Evolutionary conservation across 2,888 invertebrate genomes (phyloP), one percentile per base, ranked within the genome.

Genomic region (Rhagium mordax): DNA sequence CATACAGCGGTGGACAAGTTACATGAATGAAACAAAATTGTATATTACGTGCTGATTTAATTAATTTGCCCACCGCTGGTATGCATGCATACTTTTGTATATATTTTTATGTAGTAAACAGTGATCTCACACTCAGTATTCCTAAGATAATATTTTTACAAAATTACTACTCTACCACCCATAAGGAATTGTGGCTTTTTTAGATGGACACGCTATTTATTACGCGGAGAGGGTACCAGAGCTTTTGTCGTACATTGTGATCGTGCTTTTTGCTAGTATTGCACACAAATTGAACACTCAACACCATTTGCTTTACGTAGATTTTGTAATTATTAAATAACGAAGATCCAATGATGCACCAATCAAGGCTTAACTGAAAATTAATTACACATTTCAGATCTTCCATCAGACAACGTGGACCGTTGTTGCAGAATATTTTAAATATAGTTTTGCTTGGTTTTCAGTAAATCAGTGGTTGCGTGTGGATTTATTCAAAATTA

Each of bases 241-340:
- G 86, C 85, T 85, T 86, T 81, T 80, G 79, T 84, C 83, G 81
- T 79, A 84, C 78, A 74, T 81, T 84, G 85, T 85, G 84, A 82
- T 84, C 84, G 84, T 85, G 85, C 85, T 77, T 85, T 81, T 78
- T 82, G 80, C 78, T 79, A 80, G 68, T 65, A 69, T 61, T 72
- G 64, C 69, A 74, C 68, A 70, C 70, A 70, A 51, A 62, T 71
- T 65, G 53, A 65, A 65, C 51, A 65, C 65, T 64, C 27, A 53
- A 65, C 65, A 65, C 59, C 61, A 60, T 61, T 68, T 49, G 69
- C 69, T 69, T 68, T 29, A 20, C 18, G 60, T 69, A 69, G 51
- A 60, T 60, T 65, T 65, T 65, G 65, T 65, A 65, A 65, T 53
- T 65, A 65, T 55, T 29, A 27, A 51, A 16, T 5, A 13, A 5